Evolutionary conservation across 2,797 vertebrate species (phyloP).

Genomic region (Rallus crepitans): DNA sequence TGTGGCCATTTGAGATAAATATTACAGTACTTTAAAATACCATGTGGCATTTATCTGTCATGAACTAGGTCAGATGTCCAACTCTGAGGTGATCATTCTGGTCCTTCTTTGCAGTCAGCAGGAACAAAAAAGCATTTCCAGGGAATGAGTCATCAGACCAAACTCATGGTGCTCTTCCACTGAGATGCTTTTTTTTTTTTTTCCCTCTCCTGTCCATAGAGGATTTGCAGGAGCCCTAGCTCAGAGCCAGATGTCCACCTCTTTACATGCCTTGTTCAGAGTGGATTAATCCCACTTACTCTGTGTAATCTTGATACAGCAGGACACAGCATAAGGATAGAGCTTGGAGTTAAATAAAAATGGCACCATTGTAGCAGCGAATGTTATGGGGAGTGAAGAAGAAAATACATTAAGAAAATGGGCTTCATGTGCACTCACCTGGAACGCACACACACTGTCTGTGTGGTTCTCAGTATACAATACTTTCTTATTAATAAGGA

Average conservation of each 20-base stretch:
- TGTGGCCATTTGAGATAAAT: slow-evolving; percentile 24
- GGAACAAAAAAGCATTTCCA: not conserved
- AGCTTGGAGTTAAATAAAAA: not conserved
- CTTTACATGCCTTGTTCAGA: not conserved
- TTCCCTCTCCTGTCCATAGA: not conserved
- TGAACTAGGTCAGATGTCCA: not conserved
- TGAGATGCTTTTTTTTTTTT: not conserved
- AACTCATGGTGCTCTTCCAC: not conserved
- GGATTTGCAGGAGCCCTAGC: not conserved
- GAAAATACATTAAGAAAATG: not conserved
- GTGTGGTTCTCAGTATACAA: not conserved
- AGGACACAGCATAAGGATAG: accelerated
- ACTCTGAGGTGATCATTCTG: not conserved
- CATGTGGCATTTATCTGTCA: not conserved
- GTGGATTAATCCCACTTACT: not conserved
- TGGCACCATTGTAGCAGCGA: not conserved
- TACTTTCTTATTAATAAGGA: slow-evolving; percentile 36
- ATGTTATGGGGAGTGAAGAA: not conserved
- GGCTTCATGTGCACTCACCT: not conserved
- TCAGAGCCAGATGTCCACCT: not conserved
- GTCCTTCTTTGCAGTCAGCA: not conserved
- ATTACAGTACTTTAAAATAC: not conserved
- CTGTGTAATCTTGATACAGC: not conserved
- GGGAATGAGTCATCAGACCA: not conserved
- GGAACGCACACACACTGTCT: not conserved